phyloP scores from a whole-genome alignment of 1,140 invertebrate species.

The Potamilus streckersoni region DNA sequence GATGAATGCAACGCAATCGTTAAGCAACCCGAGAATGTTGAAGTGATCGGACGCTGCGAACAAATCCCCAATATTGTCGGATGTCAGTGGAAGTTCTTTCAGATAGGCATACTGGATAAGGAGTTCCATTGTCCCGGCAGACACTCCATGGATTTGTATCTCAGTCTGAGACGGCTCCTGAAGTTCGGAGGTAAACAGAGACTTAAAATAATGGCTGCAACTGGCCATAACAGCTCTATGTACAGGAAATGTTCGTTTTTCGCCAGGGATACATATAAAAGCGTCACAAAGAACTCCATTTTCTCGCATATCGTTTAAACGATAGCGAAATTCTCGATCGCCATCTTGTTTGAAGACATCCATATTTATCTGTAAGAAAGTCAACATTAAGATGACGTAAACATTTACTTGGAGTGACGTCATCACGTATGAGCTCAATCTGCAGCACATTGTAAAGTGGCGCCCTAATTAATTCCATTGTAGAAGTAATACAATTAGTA shows the following conservation, averaged over 20 bases:
- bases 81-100: conserved; percentile 78
- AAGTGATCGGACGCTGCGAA: conserved; percentile 77
- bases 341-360: too few species aligned
- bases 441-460: too few species aligned
- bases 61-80: conserved; percentile 82
- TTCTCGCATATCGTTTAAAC: conserved; percentile 80
- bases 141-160: conserved; percentile 80
- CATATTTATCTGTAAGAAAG: too few species aligned
- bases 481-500: too few species aligned
- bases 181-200: conserved; percentile 84
- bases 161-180: conserved; percentile 74
- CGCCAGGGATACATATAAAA: conserved; percentile 78
- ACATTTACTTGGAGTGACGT: too few species aligned
- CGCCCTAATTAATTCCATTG: too few species aligned
- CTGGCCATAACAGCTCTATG: conserved; percentile 87
- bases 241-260: conserved; percentile 79
- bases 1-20: conserved; percentile 82
- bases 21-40: conserved; percentile 80
- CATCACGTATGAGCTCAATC: too few species aligned
- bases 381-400: too few species aligned
- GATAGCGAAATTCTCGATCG: conserved; percentile 33
- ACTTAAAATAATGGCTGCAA: conserved; percentile 86
- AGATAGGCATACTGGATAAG: conserved; percentile 87
- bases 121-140: conserved; percentile 77
- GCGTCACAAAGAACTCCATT: conserved; percentile 86